Evolutionary conservation across 2,113 vertebrate species (phyloP).

Genomic region (Todiramphus chloris): DNA sequence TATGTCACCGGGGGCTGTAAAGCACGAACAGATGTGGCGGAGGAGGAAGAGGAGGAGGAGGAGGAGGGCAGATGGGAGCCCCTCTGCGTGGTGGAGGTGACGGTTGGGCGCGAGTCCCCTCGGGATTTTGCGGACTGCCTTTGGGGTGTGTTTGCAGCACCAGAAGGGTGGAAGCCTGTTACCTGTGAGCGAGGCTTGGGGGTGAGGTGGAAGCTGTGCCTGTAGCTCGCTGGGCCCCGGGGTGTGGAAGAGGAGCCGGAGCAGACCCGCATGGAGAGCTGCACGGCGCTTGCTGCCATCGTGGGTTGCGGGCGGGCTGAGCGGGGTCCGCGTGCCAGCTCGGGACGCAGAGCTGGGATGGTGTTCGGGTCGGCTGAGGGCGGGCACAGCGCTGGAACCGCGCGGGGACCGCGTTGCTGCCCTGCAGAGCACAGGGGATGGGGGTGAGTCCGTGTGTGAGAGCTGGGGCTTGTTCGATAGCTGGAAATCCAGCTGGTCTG

Average conservation of each 20-base stretch:
- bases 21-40: fast-evolving
- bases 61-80: neutral
- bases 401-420: neutral
- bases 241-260: neutral
- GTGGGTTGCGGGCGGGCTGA: neutral
- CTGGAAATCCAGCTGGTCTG: neutral
- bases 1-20: fast-evolving
- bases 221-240: neutral
- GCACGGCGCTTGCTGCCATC: fast-evolving
- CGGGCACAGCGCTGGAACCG: fast-evolving
- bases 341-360: fast-evolving
- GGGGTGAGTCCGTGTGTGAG: fast-evolving
- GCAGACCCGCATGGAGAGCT: neutral
- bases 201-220: neutral
- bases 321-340: fast-evolving
- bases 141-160: neutral
- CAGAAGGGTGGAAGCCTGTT: neutral
- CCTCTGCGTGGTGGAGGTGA: neutral
- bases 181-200: neutral
- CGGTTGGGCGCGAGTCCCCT: neutral
- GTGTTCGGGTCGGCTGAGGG: too few species aligned
- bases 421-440: neutral
- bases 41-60: neutral
- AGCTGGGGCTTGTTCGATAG: neutral
- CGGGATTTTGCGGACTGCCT: neutral